Evolutionary conservation across 1,140 invertebrate species (phyloP), one percentile per base, ranked within the genome.

Genomic region (Lepidostoma basale): DNA sequence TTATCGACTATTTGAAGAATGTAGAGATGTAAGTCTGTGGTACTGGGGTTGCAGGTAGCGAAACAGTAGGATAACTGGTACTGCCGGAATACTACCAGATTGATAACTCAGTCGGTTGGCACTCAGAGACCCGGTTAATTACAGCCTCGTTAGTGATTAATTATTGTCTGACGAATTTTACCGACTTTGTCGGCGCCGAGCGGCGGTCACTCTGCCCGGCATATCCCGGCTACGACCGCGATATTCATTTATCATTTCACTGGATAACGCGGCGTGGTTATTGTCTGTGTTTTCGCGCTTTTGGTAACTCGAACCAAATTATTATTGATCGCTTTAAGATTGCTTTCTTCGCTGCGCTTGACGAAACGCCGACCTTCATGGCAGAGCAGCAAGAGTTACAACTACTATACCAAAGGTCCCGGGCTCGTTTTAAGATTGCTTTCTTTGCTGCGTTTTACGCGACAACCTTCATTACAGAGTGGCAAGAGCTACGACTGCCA

Each of bases 81-180:
- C 8, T 10, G 20, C n/a, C 30, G 9, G 49, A 16, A 20, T 26
- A 22, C 16, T 20, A 20, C 22, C 23, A 26, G 30, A 18, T 36
- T 33, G 26, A 20, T 54, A 54, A 54, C n/a, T n/a, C n/a, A n/a
- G 49, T 30, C 4, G 49, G 25, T 18, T 23, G 18, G 18, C 33
- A n/a, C 6, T 42, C 30, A 22, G 42, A 33, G 26, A 28, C 56
- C 25, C 58, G 44, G 62, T 67, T 70, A 70, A 70, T 70, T 70
- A 70, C 49, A 63, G 60, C 67, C 69, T 70, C 64, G 69, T 70
- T 70, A 70, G 69, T 67, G 69, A 70, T 70, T 70, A 70, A 70
- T 70, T n/a, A n/a, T n/a, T 67, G 33, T 54, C 47, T 28, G 49
- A 54, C 49, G 49, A 54, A 54, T 28, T 54, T 6, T 16, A 4